A percentile compares a stretch with the other conserved stretches of the same genome.
Conservation (phyloP, 2,888 invertebrate species). For the Cheilosia vulpina region DNA sequence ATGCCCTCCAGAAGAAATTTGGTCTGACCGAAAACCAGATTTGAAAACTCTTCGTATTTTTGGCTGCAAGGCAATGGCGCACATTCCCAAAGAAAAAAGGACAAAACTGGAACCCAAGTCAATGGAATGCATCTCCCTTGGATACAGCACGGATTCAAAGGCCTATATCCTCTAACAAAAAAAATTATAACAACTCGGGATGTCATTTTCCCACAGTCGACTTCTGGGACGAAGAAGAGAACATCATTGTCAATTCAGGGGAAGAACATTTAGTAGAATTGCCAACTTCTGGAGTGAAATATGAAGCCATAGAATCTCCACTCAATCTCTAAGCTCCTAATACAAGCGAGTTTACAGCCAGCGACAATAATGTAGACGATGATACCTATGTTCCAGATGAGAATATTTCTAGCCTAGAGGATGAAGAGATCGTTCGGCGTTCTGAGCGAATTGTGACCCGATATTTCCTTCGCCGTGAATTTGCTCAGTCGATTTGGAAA, state of each 20-base stretch:
- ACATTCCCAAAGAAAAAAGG: constrained; percentile 66
- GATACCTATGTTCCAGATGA: constrained; percentile 32
- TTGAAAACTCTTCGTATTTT: constrained; percentile 60
- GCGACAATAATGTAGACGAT: constrained; percentile 14
- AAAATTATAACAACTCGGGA: constrained; percentile 34
- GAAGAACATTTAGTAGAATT: constrained; percentile 24
- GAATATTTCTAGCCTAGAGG: constrained; percentile 1
- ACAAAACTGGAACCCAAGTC: constrained; percentile 58
- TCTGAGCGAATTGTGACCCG: constrained; percentile 1
- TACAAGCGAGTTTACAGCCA: constrained; percentile 26
- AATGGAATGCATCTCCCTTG: constrained; percentile 57
- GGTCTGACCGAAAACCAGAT: constrained; percentile 43
- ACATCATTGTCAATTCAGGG: constrained; percentile 31
- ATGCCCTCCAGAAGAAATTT: constrained; percentile 62
- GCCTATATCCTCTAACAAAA: constrained; percentile 38
- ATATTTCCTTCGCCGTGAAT: constrained; percentile 58
- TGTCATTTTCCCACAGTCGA: constrained; percentile 37
- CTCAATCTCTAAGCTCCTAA: constrained; percentile 3
- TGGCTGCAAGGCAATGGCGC: constrained; percentile 62
- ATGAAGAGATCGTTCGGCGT: not conserved
- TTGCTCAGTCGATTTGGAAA: constrained; percentile 53
- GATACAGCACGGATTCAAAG: constrained; percentile 59
- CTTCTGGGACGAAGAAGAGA: not conserved
- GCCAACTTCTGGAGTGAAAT: constrained; percentile 32
- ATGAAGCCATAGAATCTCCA: constrained; percentile 13